Conservation (phyloP, 2,113 vertebrate species). For the Vicugna pacos region DNA sequence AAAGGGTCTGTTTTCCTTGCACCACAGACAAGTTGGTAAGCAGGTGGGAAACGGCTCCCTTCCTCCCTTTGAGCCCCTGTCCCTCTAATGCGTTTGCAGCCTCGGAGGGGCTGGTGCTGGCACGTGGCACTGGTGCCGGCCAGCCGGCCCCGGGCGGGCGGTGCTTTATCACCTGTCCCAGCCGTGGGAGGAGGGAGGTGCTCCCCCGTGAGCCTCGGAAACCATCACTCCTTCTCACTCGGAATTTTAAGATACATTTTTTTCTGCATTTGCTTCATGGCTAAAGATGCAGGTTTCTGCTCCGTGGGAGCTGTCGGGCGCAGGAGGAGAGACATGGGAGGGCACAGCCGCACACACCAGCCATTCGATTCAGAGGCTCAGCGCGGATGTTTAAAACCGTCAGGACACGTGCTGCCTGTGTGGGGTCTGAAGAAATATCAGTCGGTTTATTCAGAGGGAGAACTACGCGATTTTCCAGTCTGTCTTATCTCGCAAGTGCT, state of each 20-base stretch:
- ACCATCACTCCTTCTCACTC: neutral
- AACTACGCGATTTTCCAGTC: neutral
- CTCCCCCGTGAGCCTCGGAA: neutral
- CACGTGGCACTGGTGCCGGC: fast-evolving
- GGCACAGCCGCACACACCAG: fast-evolving
- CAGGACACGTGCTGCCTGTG: neutral
- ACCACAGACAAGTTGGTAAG: neutral
- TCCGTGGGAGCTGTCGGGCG: neutral
- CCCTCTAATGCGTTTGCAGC: neutral
- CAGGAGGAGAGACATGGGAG: neutral
- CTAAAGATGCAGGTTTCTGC: neutral
- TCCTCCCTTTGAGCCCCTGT: neutral
- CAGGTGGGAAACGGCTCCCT: neutral
- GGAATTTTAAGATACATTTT: neutral
- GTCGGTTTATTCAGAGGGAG: neutral
- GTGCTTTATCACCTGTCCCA: fast-evolving
- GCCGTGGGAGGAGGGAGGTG: neutral
- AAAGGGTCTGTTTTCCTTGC: neutral
- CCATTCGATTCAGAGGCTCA: neutral
- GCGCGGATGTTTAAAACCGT: neutral
- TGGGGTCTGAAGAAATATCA: neutral
- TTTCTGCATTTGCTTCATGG: neutral
- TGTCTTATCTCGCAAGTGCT: neutral
- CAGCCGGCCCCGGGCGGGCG: fast-evolving
- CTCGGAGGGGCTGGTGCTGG: fast-evolving